Conservation (phyloP, 2,113 vertebrate species). For the Takifugu bimaculatus region DNA sequence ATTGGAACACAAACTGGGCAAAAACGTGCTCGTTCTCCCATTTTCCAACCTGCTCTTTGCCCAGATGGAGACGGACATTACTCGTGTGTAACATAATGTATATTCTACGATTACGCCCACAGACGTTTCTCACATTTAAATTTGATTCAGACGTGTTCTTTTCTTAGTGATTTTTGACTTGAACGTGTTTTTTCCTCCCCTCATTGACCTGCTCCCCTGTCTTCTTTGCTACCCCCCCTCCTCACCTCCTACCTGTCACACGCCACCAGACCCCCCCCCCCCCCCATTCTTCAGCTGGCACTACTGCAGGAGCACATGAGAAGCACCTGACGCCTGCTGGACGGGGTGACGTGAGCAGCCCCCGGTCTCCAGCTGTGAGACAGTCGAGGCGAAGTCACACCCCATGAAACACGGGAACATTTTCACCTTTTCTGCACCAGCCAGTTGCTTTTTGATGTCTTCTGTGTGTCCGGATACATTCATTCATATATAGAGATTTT, state of each 20-base stretch:
- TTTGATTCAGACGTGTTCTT: neutral
- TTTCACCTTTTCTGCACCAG: slow-evolving; percentile 5
- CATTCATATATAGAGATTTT: neutral
- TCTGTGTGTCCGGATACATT: slow-evolving; percentile 65
- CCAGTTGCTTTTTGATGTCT: slow-evolving; percentile 24
- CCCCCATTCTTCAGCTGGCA: slow-evolving; percentile 60
- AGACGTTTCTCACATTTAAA: too few species aligned
- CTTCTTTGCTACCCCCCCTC: slow-evolving; percentile 22
- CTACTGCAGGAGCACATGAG: slow-evolving; percentile 67
- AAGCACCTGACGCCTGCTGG: slow-evolving; percentile 51
- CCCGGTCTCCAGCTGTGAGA: slow-evolving; percentile 55
- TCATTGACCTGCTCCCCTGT: slow-evolving; percentile 37
- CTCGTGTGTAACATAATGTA: too few species aligned
- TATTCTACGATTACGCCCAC: too few species aligned
- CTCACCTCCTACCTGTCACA: slow-evolving; percentile 34
- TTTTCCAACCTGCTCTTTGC: too few species aligned
- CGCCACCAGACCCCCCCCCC: slow-evolving; percentile 46
- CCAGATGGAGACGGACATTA: too few species aligned
- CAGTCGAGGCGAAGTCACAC: slow-evolving; percentile 44
- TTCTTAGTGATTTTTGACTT: slow-evolving; percentile 24
- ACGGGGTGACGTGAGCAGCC: slow-evolving; percentile 62
- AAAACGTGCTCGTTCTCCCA: too few species aligned
- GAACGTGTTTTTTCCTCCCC: slow-evolving; percentile 52
- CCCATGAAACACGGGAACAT: slow-evolving; percentile 45
- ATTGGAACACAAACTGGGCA: too few species aligned